These are phyloP conservation scores for Labia minor DNA, from an alignment of 2,888 invertebrate genomes.

Conservation along the genomic window DNA sequence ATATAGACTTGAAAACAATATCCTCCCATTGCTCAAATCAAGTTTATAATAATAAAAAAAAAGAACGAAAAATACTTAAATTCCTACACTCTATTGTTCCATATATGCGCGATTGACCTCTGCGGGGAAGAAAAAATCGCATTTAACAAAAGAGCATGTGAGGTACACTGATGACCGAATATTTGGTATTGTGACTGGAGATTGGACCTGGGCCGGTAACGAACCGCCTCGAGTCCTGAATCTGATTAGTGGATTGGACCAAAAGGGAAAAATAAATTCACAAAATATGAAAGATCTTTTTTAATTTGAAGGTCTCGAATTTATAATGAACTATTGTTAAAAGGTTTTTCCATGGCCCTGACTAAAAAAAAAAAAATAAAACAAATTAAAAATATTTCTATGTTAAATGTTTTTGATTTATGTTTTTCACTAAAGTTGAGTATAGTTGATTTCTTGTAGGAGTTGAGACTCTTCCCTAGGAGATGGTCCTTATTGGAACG, in stretches of 20 bases:
- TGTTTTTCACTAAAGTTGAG: neutral
- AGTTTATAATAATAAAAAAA: neutral
- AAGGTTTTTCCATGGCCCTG: neutral
- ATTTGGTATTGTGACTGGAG: neutral
- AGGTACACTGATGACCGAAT: neutral
- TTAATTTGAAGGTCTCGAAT: neutral
- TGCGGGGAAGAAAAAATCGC: neutral
- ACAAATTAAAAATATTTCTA: slow-evolving; percentile 4
- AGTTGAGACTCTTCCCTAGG: neutral
- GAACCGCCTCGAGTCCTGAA: neutral
- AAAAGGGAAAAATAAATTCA: neutral
- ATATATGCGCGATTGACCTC: neutral
- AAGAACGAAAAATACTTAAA: neutral
- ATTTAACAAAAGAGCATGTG: neutral
- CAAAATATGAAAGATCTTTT: neutral
- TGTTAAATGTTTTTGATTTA: slow-evolving; percentile 3
- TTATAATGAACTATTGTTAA: slow-evolving; percentile 13
- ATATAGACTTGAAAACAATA: neutral
- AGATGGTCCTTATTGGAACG: neutral
- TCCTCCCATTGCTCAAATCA: neutral
- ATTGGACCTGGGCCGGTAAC: neutral
- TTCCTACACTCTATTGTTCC: slow-evolving; percentile 4
- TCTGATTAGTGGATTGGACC: neutral
- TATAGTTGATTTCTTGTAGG: slow-evolving; percentile 13
- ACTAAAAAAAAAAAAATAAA: neutral